phyloP scores from a whole-genome alignment of 2,797 vertebrate genomes.

The Gymnocypris eckloni region DNA sequence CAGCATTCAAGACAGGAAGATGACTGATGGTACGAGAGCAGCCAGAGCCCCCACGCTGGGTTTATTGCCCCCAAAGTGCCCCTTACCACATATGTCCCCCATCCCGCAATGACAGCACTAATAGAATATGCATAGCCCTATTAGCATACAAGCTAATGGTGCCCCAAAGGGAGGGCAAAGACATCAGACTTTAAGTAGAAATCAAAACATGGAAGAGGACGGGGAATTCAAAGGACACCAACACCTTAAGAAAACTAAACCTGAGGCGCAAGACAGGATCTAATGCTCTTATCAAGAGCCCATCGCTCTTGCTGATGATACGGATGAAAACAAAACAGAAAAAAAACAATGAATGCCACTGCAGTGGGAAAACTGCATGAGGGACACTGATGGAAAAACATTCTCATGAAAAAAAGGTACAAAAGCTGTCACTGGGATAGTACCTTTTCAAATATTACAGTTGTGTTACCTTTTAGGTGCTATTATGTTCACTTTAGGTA shows the following conservation, averaged over 20 bases:
- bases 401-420: too few species aligned
- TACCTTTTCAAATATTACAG: too few species aligned
- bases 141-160: slow-evolving; percentile 94
- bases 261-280: slow-evolving; percentile 73
- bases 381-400: slow-evolving; percentile 69
- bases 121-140: slow-evolving; percentile 94
- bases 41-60: slow-evolving; percentile 82
- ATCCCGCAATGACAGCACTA: slow-evolving; percentile 89
- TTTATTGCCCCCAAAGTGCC: slow-evolving; percentile 92
- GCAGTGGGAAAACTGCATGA: slow-evolving; percentile 73
- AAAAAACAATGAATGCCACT: slow-evolving; percentile 75
- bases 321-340: slow-evolving; percentile 80
- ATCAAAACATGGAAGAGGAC: slow-evolving; percentile 88
- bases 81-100: slow-evolving; percentile 86
- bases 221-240: slow-evolving; percentile 88
- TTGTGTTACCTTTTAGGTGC: too few species aligned
- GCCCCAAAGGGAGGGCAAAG: slow-evolving; percentile 89
- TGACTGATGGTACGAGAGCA: slow-evolving; percentile 86
- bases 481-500: too few species aligned
- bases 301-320: slow-evolving; percentile 72
- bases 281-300: slow-evolving; percentile 59
- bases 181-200: slow-evolving; percentile 97
- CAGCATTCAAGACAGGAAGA: slow-evolving; percentile 84
- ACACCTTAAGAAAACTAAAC: slow-evolving; percentile 84
- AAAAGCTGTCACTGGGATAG: too few species aligned